A percentile compares a stretch with the other conserved stretches of the same genome.
phyloP scores from a whole-genome alignment of 1,140 invertebrate species.

The Cepaea nemoralis region DNA sequence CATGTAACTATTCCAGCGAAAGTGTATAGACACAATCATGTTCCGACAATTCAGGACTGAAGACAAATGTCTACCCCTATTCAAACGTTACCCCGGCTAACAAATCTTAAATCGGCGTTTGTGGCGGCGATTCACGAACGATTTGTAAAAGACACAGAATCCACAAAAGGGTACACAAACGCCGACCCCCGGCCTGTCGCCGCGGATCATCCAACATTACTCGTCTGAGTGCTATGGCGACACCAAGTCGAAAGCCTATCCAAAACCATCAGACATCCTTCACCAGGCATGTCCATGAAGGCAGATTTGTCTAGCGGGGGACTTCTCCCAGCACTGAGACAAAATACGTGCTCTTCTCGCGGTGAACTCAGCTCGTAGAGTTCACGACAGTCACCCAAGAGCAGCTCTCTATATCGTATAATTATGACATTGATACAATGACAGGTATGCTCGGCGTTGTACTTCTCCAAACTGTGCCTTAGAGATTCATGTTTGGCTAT shows the following conservation, averaged over 20 bases:
- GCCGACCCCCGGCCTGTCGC: neutral
- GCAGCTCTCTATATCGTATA: neutral
- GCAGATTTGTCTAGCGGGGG: neutral
- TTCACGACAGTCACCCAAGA: neutral
- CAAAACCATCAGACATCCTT: slow-evolving; percentile 2
- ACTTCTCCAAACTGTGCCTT: neutral
- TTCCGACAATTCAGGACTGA: neutral
- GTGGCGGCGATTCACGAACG: slow-evolving; percentile 5
- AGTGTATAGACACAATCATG: neutral
- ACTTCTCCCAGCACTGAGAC: neutral
- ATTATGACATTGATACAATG: neutral
- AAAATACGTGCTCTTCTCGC: neutral
- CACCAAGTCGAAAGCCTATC: neutral
- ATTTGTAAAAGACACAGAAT: slow-evolving; percentile 18
- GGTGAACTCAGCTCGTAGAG: neutral
- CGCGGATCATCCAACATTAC: neutral
- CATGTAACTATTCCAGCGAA: slow-evolving; percentile 1
- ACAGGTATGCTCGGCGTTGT: neutral
- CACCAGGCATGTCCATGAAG: neutral
- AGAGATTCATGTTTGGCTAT: neutral
- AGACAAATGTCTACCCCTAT: neutral
- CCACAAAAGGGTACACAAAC: slow-evolving; percentile 19
- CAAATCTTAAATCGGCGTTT: slow-evolving; percentile 6
- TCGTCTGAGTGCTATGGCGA: slow-evolving; percentile 28
- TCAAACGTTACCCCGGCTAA: neutral